A percentile compares a stretch with the other conserved stretches of the same genome.
phyloP scores from a whole-genome alignment of 2,113 vertebrate species.

The Ceyx melanurus region DNA sequence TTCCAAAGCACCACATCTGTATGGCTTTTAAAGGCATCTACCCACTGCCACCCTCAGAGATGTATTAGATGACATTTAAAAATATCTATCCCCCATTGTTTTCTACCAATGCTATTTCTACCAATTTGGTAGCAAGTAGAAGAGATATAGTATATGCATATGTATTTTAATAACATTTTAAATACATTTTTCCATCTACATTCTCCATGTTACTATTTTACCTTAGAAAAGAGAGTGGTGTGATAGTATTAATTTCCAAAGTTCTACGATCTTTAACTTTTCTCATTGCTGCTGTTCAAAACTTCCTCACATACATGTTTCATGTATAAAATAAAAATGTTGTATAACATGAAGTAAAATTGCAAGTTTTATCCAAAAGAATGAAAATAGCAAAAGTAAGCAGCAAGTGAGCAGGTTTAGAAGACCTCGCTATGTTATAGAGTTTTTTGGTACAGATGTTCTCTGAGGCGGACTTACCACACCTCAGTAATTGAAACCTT shows the following conservation, averaged over 20 bases:
- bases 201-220: background rate
- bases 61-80: background rate
- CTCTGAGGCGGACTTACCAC: background rate
- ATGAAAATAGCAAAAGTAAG: background rate
- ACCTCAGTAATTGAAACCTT: background rate
- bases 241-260: background rate
- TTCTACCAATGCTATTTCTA: background rate
- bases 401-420: background rate
- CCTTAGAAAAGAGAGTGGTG: background rate
- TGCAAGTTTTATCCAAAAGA: background rate
- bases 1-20: background rate
- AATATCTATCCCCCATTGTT: fast-evolving
- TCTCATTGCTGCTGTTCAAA: background rate
- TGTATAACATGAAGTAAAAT: background rate
- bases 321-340: background rate
- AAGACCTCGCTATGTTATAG: background rate
- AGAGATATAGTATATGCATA: background rate
- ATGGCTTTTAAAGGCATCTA: background rate
- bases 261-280: background rate
- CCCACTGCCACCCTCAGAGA: background rate
- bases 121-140: background rate
- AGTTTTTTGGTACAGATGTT: background rate
- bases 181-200: background rate
- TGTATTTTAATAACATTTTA: background rate
- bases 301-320: background rate